Conservation (phyloP, 2,888 invertebrate species). For the Chymomyza fuscimana region DNA sequence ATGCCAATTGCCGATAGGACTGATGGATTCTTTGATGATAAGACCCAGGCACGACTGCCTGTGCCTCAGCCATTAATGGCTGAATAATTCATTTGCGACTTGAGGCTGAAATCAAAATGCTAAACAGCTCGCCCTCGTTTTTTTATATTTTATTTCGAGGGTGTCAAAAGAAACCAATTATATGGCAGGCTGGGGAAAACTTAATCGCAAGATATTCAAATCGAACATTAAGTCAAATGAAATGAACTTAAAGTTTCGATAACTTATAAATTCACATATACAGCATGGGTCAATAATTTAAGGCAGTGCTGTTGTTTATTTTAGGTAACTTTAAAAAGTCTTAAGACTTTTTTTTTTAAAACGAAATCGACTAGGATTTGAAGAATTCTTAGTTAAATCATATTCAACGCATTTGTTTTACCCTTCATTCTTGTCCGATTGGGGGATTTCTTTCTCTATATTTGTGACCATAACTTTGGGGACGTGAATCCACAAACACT, state of each 20-base stretch:
- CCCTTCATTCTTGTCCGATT: no score
- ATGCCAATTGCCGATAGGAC: slow-evolving; percentile 72
- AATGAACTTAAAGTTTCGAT: not conserved
- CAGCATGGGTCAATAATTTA: not conserved
- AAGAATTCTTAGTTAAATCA: no score
- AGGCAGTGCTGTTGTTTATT: not conserved
- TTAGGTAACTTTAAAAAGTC: not conserved
- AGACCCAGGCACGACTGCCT: slow-evolving; percentile 32
- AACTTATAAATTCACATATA: not conserved
- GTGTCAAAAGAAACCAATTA: slow-evolving; percentile 33
- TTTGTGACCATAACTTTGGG: no score
- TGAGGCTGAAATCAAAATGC: slow-evolving; percentile 26
- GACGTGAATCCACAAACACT: no score
- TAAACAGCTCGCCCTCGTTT: slow-evolving; percentile 25
- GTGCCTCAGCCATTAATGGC: slow-evolving; percentile 29
- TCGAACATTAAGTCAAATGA: not conserved
- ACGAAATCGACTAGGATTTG: no score
- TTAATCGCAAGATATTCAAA: not conserved
- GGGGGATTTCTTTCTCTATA: no score
- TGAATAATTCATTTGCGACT: slow-evolving; percentile 28
- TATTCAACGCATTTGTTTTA: no score
- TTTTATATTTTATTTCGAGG: slow-evolving; percentile 9
- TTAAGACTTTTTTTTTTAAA: no score
- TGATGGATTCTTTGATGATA: slow-evolving; percentile 78
- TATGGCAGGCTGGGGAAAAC: slow-evolving; percentile 16